Evolutionary conservation across 2,113 vertebrate species (phyloP).

Genomic region (Hepsetus odoe): DNA sequence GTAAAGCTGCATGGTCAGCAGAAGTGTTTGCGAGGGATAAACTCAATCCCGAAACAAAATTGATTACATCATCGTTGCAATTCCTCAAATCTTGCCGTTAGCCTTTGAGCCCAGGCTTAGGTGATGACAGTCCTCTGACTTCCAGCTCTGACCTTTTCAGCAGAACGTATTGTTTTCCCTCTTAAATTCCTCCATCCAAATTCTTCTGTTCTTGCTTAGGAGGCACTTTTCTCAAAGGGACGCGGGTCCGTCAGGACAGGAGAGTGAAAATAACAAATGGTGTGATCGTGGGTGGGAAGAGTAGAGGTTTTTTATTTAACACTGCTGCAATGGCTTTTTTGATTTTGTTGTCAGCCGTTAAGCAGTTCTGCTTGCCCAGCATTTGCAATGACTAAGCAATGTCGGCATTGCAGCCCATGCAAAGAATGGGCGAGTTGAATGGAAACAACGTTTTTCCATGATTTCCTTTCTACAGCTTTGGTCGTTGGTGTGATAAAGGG

Average conservation of each 20-base stretch:
- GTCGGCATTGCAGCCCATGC: not conserved
- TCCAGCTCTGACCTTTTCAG: constrained; percentile 18
- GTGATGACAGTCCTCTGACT: not conserved
- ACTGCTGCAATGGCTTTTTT: not conserved
- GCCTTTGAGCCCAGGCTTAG: not conserved
- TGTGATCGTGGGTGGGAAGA: not conserved
- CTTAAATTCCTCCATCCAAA: not conserved
- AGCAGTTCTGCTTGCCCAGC: constrained; percentile 20
- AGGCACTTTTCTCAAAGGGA: not conserved
- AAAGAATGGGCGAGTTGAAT: constrained; percentile 11
- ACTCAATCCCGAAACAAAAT: not conserved
- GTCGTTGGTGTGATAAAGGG: constrained; percentile 25
- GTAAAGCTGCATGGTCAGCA: not conserved
- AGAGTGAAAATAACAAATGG: not conserved
- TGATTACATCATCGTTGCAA: not conserved
- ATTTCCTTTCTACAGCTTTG: constrained; percentile 12
- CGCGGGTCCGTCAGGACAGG: not conserved
- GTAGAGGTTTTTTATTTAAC: not conserved
- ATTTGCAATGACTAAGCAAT: constrained; percentile 14
- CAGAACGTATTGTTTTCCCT: not conserved
- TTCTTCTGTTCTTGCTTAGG: constrained; percentile 1
- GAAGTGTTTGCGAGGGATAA: not conserved
- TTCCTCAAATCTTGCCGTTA: not conserved
- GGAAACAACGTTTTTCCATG: constrained; percentile 35
- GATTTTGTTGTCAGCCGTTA: constrained; percentile 20